phyloP scores from a whole-genome alignment of 2,797 vertebrate species.

The Eulemur mongoz region DNA sequence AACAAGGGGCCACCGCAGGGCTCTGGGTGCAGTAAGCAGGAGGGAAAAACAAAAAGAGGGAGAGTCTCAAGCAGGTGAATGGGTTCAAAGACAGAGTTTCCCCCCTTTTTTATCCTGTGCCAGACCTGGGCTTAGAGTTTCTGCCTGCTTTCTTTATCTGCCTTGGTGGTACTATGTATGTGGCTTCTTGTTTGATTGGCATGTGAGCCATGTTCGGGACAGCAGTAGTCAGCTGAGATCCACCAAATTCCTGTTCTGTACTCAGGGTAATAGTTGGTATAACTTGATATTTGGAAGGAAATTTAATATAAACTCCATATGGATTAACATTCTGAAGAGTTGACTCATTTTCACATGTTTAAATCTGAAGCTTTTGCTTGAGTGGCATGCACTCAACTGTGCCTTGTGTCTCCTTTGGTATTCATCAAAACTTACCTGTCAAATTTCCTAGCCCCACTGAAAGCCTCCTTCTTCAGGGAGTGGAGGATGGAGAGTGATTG shows the following conservation, averaged over 20 bases:
- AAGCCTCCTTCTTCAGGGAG: background rate
- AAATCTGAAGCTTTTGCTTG: background rate
- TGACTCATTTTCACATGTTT: slow-evolving; percentile 9
- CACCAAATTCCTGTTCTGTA: background rate
- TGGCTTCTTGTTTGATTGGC: background rate
- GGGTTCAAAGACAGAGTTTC: background rate
- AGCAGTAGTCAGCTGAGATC: background rate
- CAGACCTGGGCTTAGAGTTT: background rate
- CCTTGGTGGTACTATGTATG: background rate
- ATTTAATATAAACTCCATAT: slow-evolving; percentile 21
- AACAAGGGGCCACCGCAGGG: background rate
- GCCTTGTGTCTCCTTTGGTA: background rate
- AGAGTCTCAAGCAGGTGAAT: background rate
- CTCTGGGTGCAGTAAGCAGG: background rate
- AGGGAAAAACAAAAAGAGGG: background rate
- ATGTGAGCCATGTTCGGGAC: background rate
- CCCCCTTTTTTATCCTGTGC: background rate
- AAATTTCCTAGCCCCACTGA: background rate
- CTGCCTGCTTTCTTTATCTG: background rate
- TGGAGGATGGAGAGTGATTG: background rate
- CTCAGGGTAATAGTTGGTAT: background rate
- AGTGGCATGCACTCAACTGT: background rate
- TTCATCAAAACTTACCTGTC: background rate
- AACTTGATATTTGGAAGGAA: background rate
- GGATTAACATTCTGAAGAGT: background rate